These are phyloP conservation scores for Eupithecia dodoneata DNA, from an alignment of 2,888 invertebrate genomes.

Conservation along the genomic window DNA sequence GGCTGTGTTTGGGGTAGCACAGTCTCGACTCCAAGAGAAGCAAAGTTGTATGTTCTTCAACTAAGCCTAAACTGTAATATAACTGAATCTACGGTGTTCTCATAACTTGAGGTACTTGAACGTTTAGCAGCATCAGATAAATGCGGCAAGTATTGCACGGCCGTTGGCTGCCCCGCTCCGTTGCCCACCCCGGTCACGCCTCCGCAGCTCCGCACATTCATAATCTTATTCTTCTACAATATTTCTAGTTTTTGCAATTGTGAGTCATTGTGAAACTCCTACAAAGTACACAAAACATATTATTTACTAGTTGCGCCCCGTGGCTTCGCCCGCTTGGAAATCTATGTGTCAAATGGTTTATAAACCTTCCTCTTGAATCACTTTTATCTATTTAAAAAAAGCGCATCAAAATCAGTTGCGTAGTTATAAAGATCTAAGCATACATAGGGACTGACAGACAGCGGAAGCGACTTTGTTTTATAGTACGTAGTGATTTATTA, in stretches of 20 bases:
- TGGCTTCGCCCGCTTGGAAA: too few relatives aligned
- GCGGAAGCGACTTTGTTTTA: too few relatives aligned
- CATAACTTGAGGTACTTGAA: not conserved
- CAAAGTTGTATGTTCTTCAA: not conserved
- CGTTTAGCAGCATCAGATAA: constrained; percentile 4
- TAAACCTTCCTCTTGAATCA: too few relatives aligned
- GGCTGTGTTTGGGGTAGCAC: too few relatives aligned
- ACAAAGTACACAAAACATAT: not conserved
- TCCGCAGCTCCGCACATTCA: constrained; percentile 44
- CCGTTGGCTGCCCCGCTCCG: constrained; percentile 57
- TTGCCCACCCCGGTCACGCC: constrained; percentile 60
- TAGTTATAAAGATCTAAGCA: too few relatives aligned
- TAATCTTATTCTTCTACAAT: constrained; percentile 41
- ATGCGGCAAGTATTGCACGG: constrained; percentile 55
- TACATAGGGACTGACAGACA: too few relatives aligned
- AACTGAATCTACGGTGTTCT: not conserved
- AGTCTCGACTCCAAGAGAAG: not conserved
- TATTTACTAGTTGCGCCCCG: too few relatives aligned
- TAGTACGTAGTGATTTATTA: too few relatives aligned
- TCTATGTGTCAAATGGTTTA: too few relatives aligned
- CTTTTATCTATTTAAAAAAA: too few relatives aligned
- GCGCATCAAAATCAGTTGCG: too few relatives aligned
- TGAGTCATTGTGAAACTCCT: constrained; percentile 18
- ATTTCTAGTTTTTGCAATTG: constrained; percentile 33
- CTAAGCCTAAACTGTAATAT: not conserved